A percentile compares a stretch with the other conserved stretches of the same genome.
Conservation (phyloP, 2,888 invertebrate species). For the Nomada lathburiana region DNA sequence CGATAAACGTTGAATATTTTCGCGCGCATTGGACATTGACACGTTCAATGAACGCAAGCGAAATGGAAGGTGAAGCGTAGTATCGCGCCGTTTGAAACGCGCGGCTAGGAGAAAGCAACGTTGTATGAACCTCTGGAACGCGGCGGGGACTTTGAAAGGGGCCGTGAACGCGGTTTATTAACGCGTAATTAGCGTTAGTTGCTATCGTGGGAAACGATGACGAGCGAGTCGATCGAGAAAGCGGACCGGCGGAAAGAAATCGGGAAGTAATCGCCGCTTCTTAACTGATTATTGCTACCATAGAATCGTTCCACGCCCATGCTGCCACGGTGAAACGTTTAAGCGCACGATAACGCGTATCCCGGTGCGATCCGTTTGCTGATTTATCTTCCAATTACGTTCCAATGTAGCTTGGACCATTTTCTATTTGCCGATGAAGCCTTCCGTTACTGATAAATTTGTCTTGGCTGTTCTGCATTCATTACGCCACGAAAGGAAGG, state of each 20-base stretch:
- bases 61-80: slow-evolving; percentile 1
- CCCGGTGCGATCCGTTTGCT: slow-evolving; percentile 26
- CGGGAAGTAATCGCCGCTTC: slow-evolving; percentile 40
- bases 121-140: slow-evolving; percentile 39
- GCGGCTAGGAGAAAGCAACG: slow-evolving; percentile 57
- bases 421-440: slow-evolving; percentile 4
- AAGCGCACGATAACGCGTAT: slow-evolving; percentile 46
- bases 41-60: background rate
- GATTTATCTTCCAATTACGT: slow-evolving; percentile 54
- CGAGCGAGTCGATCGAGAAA: slow-evolving; percentile 53
- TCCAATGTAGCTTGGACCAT: background rate
- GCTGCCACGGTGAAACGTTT: slow-evolving; percentile 19
- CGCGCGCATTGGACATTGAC: no score
- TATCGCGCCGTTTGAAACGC: slow-evolving; percentile 15
- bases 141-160: slow-evolving; percentile 35
- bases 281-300: slow-evolving; percentile 37
- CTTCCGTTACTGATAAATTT: slow-evolving; percentile 48
- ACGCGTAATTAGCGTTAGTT: slow-evolving; percentile 63
- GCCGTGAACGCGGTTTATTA: slow-evolving; percentile 63
- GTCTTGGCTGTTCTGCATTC: background rate
- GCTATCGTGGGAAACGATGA: slow-evolving; percentile 64
- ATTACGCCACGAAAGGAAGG: background rate
- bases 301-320: slow-evolving; percentile 29
- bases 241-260: slow-evolving; percentile 43
- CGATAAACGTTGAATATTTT: background rate